Base-by-base conservation (phyloP, 1,140 invertebrate species). In the Drosophila prosaltans region DNA sequence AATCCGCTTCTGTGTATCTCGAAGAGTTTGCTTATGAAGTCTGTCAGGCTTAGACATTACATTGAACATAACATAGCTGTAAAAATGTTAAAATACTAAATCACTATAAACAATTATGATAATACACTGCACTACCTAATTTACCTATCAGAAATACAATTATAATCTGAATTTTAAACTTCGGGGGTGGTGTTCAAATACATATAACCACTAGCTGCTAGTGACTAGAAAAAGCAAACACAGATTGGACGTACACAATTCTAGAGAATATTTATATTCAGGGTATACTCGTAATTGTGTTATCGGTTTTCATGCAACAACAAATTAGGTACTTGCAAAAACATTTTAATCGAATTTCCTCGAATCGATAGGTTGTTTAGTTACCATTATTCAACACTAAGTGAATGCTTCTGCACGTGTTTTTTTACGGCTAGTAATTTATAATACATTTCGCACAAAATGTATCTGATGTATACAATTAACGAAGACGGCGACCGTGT, bases 391-490 rank as follows among this genome's bases (percentile, higher is more conserved):
- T 21, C 11, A 65, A 6, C 43, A 61, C 30, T 72, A 3, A 45
- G 58, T 62, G 8, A 11, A 64, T 63, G 64, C 79, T 69, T 55
- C 77, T 72, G 73, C 84, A 89, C 84, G 84, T 89, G 84, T 84
- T 84, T 72, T 54, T 74, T 41, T 59, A 16, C 32, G 67, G 54
- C 8, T 65, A 43, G 36, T 39, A 5, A 26, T 10, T 16, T 11
- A 24, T 8, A 32, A 41, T 41, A 51, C 11, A 6, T 9, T 11
- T 8, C 36, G 9, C 7, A 30, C 3, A 94, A 93, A 83, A 96
- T 96, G 96, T 96, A 96, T 95, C 92, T 96, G 0, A 95, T 96
- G 94, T 96, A 95, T 92, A 96, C 95, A 90, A 92, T 96, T 69
- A 94, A 96, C 74, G 94, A 95, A 89, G 94, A 94, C 36, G 95